A percentile compares a stretch with the other conserved stretches of the same genome.
Evolutionary conservation across 2,797 vertebrate species (phyloP).

Genomic region (Phrynocephalus guinanensis): DNA sequence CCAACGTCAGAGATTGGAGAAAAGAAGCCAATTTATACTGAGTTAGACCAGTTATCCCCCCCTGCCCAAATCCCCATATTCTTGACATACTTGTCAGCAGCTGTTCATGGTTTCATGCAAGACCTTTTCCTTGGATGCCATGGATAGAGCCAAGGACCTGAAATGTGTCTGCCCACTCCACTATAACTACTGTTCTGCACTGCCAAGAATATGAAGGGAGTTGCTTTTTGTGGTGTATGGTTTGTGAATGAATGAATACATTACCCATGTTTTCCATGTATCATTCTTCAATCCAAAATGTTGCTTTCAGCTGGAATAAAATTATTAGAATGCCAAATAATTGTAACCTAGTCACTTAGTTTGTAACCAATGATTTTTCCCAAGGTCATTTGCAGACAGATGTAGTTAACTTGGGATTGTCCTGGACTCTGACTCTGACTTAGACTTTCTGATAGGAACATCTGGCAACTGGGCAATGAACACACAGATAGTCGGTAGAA

Average conservation of each 20-base stretch:
- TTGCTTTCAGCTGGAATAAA: conserved; percentile 64
- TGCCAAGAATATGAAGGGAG: conserved; percentile 11
- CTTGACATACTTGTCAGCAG: too few species aligned
- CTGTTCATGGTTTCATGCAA: too few species aligned
- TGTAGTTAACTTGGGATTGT: conserved; percentile 47
- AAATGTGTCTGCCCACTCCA: too few species aligned
- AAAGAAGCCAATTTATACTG: too few species aligned
- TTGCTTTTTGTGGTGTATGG: neutral
- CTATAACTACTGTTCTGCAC: neutral
- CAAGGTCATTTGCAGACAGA: conserved; percentile 67
- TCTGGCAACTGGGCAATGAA: conserved; percentile 64
- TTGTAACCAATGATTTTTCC: conserved; percentile 71
- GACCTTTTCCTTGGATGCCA: too few species aligned
- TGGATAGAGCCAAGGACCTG: too few species aligned
- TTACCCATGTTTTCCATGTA: conserved; percentile 44
- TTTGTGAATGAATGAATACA: conserved; percentile 8
- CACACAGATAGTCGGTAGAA: conserved; percentile 16
- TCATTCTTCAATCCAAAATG: conserved; percentile 60
- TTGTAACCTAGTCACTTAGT: conserved; percentile 70
- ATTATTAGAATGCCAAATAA: conserved; percentile 70
- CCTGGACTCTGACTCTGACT: conserved; percentile 17
- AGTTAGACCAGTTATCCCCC: too few species aligned
- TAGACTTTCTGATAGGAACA: conserved; percentile 45
- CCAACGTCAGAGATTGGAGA: neutral
- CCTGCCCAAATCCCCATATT: too few species aligned